Conservation (phyloP, 1,140 invertebrate genomes). For the Danaus plexippus region DNA sequence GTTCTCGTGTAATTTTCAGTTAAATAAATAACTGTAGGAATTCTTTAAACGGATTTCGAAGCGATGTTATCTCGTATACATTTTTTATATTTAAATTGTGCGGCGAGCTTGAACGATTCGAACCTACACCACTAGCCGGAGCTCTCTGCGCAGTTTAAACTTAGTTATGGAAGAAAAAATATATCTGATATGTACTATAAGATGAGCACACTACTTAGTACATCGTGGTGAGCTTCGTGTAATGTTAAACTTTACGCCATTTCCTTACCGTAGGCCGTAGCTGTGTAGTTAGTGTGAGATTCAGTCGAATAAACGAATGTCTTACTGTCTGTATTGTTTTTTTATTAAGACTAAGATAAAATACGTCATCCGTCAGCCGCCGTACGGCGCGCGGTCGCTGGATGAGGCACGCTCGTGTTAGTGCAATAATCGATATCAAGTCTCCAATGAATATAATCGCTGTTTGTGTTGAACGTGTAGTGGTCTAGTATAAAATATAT, state of each 20-base stretch:
- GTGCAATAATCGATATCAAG: constrained; percentile 50
- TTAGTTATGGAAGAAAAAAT: constrained; percentile 11
- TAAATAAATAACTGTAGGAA: constrained; percentile 43
- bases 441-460: constrained; percentile 27
- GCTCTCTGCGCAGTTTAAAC: constrained; percentile 20
- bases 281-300: constrained; percentile 4
- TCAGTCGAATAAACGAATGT: neutral
- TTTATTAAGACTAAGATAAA: constrained; percentile 17
- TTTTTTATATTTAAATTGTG: constrained; percentile 15
- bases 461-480: constrained; percentile 33
- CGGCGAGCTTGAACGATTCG: constrained; percentile 6
- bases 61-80: constrained; percentile 12
- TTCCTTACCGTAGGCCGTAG: constrained; percentile 25
- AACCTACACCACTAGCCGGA: neutral
- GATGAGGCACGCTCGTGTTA: constrained; percentile 18
- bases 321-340: constrained; percentile 4
- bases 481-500: constrained; percentile 30
- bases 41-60: constrained; percentile 25
- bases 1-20: constrained; percentile 50
- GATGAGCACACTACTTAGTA: constrained; percentile 14
- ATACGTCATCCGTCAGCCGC: no score
- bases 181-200: constrained; percentile 15
- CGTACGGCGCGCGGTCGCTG: constrained; percentile 1
- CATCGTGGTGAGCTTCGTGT: no score
- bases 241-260: constrained; percentile 39